phyloP scores from a whole-genome alignment of 2,113 vertebrate genomes.

The Pteronura brasiliensis region DNA sequence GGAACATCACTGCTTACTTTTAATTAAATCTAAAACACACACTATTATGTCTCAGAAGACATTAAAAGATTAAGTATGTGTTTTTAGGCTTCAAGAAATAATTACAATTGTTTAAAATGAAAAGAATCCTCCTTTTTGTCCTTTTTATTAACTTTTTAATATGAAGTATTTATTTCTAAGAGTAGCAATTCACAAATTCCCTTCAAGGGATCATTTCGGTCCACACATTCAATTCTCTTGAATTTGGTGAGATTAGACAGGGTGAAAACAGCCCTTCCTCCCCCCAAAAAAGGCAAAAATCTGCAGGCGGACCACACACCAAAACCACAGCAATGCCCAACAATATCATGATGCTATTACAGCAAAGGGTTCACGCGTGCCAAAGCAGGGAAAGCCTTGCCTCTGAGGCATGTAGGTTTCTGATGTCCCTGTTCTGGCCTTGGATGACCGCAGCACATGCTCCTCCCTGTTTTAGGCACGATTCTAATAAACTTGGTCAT shows the following conservation, averaged over 20 bases:
- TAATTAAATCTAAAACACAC: background rate
- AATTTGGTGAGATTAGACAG: background rate
- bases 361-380: background rate
- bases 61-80: background rate
- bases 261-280: background rate
- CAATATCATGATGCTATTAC: background rate
- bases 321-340: background rate
- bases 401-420: too few relatives aligned
- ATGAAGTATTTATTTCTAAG: background rate
- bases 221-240: background rate
- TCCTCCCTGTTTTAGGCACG: background rate
- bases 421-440: too few relatives aligned
- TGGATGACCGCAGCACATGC: fast-evolving
- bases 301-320: background rate
- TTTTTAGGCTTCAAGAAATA: background rate
- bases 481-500: background rate
- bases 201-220: background rate
- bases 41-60: background rate
- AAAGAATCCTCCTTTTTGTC: background rate
- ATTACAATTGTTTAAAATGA: background rate
- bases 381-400: background rate
- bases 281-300: background rate
- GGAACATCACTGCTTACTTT: background rate
- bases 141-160: background rate
- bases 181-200: background rate